Evolutionary conservation across 2,797 vertebrate species (phyloP).

Genomic region (Pangasius macronema): DNA sequence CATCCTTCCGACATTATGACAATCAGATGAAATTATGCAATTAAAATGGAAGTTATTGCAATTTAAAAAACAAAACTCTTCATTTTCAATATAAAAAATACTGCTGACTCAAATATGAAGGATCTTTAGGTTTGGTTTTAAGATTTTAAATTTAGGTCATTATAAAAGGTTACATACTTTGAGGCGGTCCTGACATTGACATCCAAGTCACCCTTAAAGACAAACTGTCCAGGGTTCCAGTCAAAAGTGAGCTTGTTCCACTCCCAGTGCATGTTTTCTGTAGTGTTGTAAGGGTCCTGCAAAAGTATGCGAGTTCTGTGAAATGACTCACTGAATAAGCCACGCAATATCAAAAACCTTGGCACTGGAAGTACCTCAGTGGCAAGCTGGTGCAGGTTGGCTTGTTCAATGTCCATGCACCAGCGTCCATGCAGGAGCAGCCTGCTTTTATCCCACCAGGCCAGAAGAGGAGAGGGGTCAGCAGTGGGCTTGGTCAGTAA

Average conservation of each 20-base stretch:
- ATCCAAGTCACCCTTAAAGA: constrained; percentile 92
- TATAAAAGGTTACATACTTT: constrained; percentile 78
- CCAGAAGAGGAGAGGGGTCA: constrained; percentile 87
- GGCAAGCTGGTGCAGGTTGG: constrained; percentile 95
- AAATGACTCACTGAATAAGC: neutral
- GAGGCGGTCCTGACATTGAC: constrained; percentile 96
- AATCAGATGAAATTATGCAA: neutral
- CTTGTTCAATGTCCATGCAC: constrained; percentile 95
- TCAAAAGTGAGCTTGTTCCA: constrained; percentile 92
- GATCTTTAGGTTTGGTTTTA: neutral
- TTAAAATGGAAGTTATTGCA: neutral
- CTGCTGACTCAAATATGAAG: neutral
- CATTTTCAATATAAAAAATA: neutral
- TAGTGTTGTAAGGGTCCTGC: constrained; percentile 98
- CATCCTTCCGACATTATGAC: neutral
- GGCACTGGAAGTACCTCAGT: constrained; percentile 81
- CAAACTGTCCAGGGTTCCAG: constrained; percentile 93
- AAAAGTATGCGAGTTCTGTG: neutral
- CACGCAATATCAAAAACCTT: neutral
- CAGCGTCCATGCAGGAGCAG: constrained; percentile 90
- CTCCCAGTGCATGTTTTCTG: constrained; percentile 98
- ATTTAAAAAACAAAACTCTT: neutral
- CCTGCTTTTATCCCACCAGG: constrained; percentile 99
- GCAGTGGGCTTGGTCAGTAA: constrained; percentile 92
- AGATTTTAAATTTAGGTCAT: neutral